Base-by-base conservation (phyloP, 1,140 invertebrate genomes). In the Aporrectodea caliginosa region DNA sequence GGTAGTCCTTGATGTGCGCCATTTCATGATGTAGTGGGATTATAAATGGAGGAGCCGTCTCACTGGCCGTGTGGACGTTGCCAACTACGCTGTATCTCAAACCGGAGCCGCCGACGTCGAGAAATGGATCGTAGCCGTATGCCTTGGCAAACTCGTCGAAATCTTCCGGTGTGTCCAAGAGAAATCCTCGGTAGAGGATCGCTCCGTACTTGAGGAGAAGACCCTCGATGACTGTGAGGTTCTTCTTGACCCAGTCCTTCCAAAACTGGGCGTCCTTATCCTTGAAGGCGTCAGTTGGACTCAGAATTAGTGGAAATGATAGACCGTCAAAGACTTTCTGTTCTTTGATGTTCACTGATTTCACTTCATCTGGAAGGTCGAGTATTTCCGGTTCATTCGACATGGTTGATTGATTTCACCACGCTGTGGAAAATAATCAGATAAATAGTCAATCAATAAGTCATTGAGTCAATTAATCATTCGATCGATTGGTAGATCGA, bases 1-100 rank as follows among this genome's bases (percentile, higher is more conserved):
- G 85, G 75, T 81, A 85, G n/a, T 82, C 84, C 0, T 84, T 84
- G 0, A 85, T 84, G 75, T 86, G 85, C 1, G 85, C 84, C 84
- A 86, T 86, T 73, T 86, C 85, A 70, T 86, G 85, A 70, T 86
- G 85, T 85, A 86, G 0, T 6, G 83, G 83, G 35, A 86, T 85
- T 12, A 81, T 80, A 35, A 81, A 78, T n/a, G 84, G 84, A 12
- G 84, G 85, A 16, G 85, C 84, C 1, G 84, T 80, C 78, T 86
- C 85, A 35, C 85, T 86, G 22, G 85, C 80, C n/a, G 85, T 86
- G 35, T 83, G 85, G 2, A 86, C 85, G 72, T 84, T 82, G 2
- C 82, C 83, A 0, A 81, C 81, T 14, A 86, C 81, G 22, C 81
- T 34, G 12, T 12, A 81, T 32, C 85, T 78, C 14, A 83, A 83